Evolutionary conservation across 2,888 invertebrate species (phyloP).

Genomic region (Tetramorium bicarinatum): DNA sequence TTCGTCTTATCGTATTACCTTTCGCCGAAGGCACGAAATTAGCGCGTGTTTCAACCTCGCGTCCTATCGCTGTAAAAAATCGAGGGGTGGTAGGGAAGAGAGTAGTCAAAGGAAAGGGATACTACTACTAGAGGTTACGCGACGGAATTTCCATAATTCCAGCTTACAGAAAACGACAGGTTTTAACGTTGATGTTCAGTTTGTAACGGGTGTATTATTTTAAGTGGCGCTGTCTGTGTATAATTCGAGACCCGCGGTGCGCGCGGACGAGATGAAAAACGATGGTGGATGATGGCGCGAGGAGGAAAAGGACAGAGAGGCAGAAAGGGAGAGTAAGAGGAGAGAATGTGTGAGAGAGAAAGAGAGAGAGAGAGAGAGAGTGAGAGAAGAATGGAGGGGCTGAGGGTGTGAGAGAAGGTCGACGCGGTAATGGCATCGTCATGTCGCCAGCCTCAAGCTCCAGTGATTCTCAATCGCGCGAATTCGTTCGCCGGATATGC

Average conservation of each 20-base stretch:
- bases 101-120: constrained; percentile 58
- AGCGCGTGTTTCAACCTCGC: constrained; percentile 30
- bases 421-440: constrained; percentile 83
- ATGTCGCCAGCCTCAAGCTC: constrained; percentile 82
- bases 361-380: constrained; percentile 51
- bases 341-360: constrained; percentile 25
- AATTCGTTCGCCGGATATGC: constrained; percentile 72
- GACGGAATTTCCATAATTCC: constrained; percentile 85
- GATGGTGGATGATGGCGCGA: constrained; percentile 55
- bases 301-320: constrained; percentile 54
- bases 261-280: constrained; percentile 62
- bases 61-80: constrained; percentile 23
- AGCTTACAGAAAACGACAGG: constrained; percentile 86
- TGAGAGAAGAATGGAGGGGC: constrained; percentile 64
- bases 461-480: constrained; percentile 82
- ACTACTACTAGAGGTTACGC: constrained; percentile 64
- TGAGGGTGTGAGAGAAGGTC: constrained; percentile 75
- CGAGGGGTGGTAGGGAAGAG: constrained; percentile 62
- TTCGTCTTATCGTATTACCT: not conserved
- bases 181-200: constrained; percentile 85
- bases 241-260: constrained; percentile 81
- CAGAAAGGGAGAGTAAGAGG: constrained; percentile 58
- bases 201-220: constrained; percentile 85
- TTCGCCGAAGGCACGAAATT: constrained; percentile 17
- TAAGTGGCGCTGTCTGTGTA: constrained; percentile 84